Base-by-base conservation (phyloP, 2,888 invertebrate genomes). In the Mythimna pallens region DNA sequence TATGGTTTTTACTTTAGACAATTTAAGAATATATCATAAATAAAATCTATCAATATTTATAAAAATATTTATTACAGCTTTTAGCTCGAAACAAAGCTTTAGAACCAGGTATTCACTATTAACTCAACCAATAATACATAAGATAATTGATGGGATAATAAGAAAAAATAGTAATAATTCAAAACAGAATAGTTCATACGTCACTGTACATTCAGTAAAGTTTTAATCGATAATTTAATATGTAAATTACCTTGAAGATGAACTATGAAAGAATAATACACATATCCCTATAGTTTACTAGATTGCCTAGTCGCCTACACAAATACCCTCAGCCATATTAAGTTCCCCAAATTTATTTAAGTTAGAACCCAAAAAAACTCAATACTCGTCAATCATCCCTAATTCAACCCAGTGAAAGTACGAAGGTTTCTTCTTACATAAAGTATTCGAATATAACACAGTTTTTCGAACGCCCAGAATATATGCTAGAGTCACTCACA, bases 311-410 rank as follows among this genome's bases (percentile, higher is more conserved):
- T 14, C 20, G 4, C 25, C 78, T 57, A 30, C 9, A 47, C 30
- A 74, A 74, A 74, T 36, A 47, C 36, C 52, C 63, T n/a, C 3
- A 36, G 12, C n/a, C 30, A 50, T 80, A 74, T 47, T 54, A 64
- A 80, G 54, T 80, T 76, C 1, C 52, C 36, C 22, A n/a, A 76
- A 74, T 54, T 80, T 76, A 76, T 80, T 64, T 74, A 80, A 64
- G 76, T 81, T 77, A 10, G 57, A 47, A 58, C 66, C 76, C 81
- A 43, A 66, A 77, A 79, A 75, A 62, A n/a, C 40, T 36, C 14
- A 43, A 43, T 47, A 30, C 63, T 64, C 68, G 22, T 81, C 61
- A 81, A 78, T 81, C 82, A 78, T 76, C 22, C 68, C n/a, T 64
- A 20, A 50, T 25, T 50, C 63, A 62, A 54, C 20, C 25, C 61